Conservation (phyloP, 2,888 invertebrate genomes). For the Netelia virgata region DNA sequence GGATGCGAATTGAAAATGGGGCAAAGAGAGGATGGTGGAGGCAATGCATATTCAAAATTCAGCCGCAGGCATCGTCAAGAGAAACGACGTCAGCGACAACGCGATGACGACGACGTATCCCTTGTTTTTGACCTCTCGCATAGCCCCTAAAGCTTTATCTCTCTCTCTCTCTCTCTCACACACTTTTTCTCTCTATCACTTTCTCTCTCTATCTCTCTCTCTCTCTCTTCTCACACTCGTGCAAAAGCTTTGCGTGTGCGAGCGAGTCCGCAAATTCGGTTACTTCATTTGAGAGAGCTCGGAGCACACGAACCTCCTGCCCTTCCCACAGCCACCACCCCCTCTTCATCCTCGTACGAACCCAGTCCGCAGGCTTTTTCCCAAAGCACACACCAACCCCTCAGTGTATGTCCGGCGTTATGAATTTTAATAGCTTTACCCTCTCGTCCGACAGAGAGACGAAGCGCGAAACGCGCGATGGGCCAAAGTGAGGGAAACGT, state of each 20-base stretch:
- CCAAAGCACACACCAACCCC: slow-evolving; percentile 69
- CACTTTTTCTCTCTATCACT: slow-evolving; percentile 21
- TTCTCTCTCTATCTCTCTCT: slow-evolving; percentile 26
- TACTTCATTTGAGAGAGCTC: slow-evolving; percentile 81
- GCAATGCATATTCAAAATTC: slow-evolving; percentile 85
- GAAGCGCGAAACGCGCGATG: slow-evolving; percentile 49
- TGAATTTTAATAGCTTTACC: slow-evolving; percentile 85
- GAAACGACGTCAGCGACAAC: slow-evolving; percentile 64
- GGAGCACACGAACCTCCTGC: slow-evolving; percentile 63
- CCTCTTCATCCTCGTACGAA: slow-evolving; percentile 56
- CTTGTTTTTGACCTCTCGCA: slow-evolving; percentile 73
- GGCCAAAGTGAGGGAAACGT: slow-evolving; percentile 47
- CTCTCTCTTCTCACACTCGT: slow-evolving; percentile 67
- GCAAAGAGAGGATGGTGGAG: slow-evolving; percentile 74
- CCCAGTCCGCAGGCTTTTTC: slow-evolving; percentile 76
- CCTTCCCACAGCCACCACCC: slow-evolving; percentile 55
- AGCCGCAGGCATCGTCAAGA: slow-evolving; percentile 79
- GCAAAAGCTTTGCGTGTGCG: slow-evolving; percentile 73
- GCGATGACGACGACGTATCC: slow-evolving; percentile 64
- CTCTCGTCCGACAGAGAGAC: slow-evolving; percentile 70
- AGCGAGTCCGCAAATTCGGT: slow-evolving; percentile 83
- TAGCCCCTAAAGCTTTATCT: neutral
- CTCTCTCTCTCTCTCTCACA: slow-evolving; percentile 31
- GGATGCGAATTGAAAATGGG: neutral
- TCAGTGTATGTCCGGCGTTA: slow-evolving; percentile 84